Conservation (phyloP, 2,113 vertebrate species). For the Petromus typicus region DNA sequence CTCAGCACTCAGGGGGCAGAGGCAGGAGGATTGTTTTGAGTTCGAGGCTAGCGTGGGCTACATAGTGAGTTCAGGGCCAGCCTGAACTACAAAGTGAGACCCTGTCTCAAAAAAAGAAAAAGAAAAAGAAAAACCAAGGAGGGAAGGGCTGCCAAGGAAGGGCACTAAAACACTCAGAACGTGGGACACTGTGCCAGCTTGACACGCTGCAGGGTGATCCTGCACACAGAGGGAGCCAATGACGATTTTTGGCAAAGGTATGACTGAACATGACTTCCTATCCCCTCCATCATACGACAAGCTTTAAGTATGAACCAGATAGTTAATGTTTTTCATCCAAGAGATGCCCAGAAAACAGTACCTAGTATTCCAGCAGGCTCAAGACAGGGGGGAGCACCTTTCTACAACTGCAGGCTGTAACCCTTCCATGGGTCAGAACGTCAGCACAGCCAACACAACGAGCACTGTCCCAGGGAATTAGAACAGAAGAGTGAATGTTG, state of each 20-base stretch:
- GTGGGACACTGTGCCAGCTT: neutral
- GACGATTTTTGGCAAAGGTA: neutral
- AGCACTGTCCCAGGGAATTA: neutral
- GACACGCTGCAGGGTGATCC: neutral
- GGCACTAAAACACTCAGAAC: neutral
- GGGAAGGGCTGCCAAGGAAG: accelerated
- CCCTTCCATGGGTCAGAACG: neutral
- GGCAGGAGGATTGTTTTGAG: too few species aligned
- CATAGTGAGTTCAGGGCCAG: too few species aligned
- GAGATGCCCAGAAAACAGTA: neutral
- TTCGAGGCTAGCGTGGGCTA: too few species aligned
- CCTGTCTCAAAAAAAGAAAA: too few species aligned
- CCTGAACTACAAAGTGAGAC: too few species aligned
- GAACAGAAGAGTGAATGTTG: neutral
- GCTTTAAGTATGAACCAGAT: neutral
- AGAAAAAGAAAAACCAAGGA: neutral
- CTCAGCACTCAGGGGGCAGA: too few species aligned
- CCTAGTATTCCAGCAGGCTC: neutral
- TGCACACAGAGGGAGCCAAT: neutral
- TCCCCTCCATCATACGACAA: neutral
- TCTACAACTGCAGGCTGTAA: neutral
- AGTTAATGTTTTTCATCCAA: neutral
- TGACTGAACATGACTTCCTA: neutral
- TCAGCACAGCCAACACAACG: neutral
- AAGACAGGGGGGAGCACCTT: neutral